Conservation (phyloP, 2,888 invertebrate species). For the Xestia ashworthii region DNA sequence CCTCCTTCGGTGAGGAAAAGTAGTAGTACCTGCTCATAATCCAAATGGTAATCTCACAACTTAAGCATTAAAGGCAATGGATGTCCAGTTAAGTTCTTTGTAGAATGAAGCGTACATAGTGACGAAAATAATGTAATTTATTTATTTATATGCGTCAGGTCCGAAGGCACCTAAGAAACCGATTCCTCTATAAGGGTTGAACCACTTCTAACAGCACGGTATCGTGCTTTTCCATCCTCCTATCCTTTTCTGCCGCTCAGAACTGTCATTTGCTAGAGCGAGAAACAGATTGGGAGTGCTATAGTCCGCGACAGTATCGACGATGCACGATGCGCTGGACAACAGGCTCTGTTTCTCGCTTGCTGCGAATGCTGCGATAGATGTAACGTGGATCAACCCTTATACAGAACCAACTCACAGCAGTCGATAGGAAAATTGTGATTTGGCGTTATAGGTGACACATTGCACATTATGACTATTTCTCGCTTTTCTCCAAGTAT, state of each 20-base stretch:
- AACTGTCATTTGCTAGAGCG: not conserved
- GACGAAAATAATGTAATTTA: not conserved
- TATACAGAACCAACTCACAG: not conserved
- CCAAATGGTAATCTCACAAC: not conserved
- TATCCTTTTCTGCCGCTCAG: not conserved
- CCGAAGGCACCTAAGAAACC: no score
- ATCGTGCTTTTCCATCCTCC: not conserved
- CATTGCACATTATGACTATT: not conserved
- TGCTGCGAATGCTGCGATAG: no score
- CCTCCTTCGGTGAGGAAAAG: constrained; percentile 10
- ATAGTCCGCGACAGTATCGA: not conserved
- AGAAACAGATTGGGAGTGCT: not conserved
- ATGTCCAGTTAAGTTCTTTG: not conserved
- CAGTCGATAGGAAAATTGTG: not conserved
- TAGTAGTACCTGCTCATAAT: no score
- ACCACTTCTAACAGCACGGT: not conserved
- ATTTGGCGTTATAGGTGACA: not conserved
- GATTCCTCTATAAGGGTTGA: not conserved
- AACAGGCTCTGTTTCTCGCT: not conserved
- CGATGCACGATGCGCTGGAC: not conserved
- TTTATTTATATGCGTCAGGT: not conserved
- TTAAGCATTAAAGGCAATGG: not conserved
- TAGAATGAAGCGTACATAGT: not conserved
- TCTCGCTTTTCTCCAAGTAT: not conserved
- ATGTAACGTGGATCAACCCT: no score